A percentile compares a stretch with the other conserved stretches of the same genome.
These are phyloP conservation scores for Crepidodera aurea DNA, from an alignment of 2,888 invertebrate genomes.

Conservation along the genomic window DNA sequence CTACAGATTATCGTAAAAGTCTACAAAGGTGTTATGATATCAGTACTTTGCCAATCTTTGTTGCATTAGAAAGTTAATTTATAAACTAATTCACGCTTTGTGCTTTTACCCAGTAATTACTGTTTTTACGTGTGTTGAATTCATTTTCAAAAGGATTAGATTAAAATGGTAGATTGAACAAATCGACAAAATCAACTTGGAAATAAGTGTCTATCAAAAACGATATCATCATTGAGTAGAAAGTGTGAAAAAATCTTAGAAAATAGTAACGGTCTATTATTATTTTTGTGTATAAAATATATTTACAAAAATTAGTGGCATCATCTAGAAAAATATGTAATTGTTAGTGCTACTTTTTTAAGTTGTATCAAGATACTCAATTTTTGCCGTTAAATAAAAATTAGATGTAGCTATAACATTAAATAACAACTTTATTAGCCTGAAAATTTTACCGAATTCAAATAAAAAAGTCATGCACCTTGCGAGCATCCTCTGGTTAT, in stretches of 20 bases:
- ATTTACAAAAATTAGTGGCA: no score
- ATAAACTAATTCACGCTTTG: slow-evolving; percentile 10
- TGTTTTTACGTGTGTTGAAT: neutral
- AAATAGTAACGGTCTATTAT: neutral
- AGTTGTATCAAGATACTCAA: no score
- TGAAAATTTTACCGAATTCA: no score
- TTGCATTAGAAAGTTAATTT: slow-evolving; percentile 12
- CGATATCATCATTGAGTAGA: neutral
- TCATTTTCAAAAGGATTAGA: slow-evolving; percentile 5
- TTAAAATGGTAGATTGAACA: neutral
- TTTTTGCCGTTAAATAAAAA: no score
- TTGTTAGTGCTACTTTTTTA: no score
- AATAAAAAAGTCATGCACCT: no score
- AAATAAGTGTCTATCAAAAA: neutral
- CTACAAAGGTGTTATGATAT: neutral
- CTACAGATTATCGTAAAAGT: neutral
- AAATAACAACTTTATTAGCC: no score
- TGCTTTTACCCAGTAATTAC: slow-evolving; percentile 9
- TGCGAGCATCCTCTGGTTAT: no score
- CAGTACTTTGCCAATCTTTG: neutral
- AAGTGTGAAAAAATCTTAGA: neutral
- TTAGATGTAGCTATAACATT: no score
- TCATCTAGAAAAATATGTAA: no score
- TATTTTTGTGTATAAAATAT: no score
- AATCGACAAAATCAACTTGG: neutral